phyloP scores from a whole-genome alignment of 2,797 vertebrate species.

The Leucoraja ocellata region DNA sequence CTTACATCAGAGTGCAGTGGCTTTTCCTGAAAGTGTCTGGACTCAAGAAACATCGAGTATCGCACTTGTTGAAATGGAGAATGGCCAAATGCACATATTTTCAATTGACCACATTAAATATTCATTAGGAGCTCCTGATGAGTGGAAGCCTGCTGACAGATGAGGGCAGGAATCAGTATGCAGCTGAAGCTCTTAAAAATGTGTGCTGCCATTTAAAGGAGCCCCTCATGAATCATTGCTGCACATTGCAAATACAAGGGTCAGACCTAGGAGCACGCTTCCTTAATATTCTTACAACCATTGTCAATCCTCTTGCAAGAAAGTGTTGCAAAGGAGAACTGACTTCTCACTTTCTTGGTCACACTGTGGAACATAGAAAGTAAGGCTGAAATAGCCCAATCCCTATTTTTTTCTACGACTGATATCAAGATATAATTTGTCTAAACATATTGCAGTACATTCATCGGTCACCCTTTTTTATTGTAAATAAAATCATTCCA shows the following conservation, averaged over 20 bases:
- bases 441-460: no score
- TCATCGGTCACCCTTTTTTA: no score
- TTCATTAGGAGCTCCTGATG: not conserved
- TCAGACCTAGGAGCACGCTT: not conserved
- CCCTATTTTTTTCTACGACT: no score
- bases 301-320: not conserved
- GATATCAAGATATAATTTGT: no score
- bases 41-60: not conserved
- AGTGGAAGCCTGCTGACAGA: not conserved
- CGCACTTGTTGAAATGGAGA: not conserved
- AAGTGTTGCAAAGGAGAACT: not conserved
- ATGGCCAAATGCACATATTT: not conserved
- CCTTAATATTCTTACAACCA: no score
- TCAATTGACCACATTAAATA: not conserved
- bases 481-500: no score
- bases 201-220: not conserved
- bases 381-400: not conserved
- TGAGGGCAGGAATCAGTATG: not conserved
- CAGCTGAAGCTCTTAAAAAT: slow-evolving; percentile 4
- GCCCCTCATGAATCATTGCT: not conserved
- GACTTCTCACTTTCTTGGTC: not conserved
- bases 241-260: not conserved
- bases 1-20: not conserved
- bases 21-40: not conserved
- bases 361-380: not conserved